Evolutionary conservation across 2,113 vertebrate genomes (phyloP), one percentile per base, ranked within the genome.

Genomic region (Lycocorax pyrrhopterus): DNA sequence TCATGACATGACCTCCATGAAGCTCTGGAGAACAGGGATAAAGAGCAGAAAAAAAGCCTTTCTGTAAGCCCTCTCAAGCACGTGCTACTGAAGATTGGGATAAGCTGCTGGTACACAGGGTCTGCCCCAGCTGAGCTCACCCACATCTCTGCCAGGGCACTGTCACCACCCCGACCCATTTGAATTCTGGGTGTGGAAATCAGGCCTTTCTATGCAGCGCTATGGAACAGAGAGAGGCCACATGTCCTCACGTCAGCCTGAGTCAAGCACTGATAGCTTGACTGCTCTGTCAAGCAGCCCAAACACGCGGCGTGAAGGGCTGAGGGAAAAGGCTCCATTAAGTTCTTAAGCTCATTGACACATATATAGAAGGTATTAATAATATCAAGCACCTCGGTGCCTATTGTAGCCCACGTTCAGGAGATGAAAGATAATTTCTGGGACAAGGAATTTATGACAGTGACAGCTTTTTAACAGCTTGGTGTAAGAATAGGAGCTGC

Each of bases 371-470:
- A 90, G 58, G 73, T 88, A 94, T 87, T 94, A 95, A 97, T 96
- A 96, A 95, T 79, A 94, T 55, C 84, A 52, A 91, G 84, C 78
- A 90, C 90, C 94, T 79, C 73, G 7, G 67, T 69, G 75, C 23
- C 94, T 94, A 90, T 95, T 94, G 94, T 94, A 91, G 87, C 75
- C 89, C 89, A 86, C 29, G 68, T 94, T 73, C 79, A 89, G 59
- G 58, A 96, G 94, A 97, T 95, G 81, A 96, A 96, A 96, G 93
- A 96, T 95, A 87, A 93, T 96, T 95, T 97, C 92, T 96, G 78
- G 96, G 93, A 96, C 95, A 96, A 90, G 95, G 81, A 96, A 93
- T 93, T 89, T 93, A 79, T 71, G 93, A 94, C 86, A 84, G 63
- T 83, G 90, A 89, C 86, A 95, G 94, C 89, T 96, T 92, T 96